These are phyloP conservation scores for Cyphomyrus discorhynchus DNA, from an alignment of 2,113 vertebrate genomes.

Conservation along the genomic window DNA sequence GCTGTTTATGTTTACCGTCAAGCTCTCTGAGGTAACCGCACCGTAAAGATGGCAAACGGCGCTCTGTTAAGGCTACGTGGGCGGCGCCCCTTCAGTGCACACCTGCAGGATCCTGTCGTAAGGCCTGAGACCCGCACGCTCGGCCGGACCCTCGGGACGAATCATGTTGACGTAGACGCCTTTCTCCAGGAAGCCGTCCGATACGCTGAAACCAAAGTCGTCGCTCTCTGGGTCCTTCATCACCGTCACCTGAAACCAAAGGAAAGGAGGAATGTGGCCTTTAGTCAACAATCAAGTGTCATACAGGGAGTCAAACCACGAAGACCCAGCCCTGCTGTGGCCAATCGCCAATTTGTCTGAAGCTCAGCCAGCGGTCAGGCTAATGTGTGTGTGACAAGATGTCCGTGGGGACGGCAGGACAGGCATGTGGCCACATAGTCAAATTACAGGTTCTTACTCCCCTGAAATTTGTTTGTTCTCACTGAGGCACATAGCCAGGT, in stretches of 20 bases:
- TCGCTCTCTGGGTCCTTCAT: constrained; percentile 77
- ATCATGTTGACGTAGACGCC: constrained; percentile 96
- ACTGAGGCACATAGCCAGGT: neutral
- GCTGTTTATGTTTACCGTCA: constrained; percentile 16
- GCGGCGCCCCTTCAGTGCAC: constrained; percentile 18
- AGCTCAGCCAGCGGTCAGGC: neutral
- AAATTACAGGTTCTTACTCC: neutral
- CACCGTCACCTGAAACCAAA: constrained; percentile 72
- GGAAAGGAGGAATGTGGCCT: neutral
- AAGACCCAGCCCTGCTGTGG: neutral
- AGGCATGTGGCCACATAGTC: neutral
- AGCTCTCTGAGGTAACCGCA: neutral
- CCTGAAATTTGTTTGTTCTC: neutral
- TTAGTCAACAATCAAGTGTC: neutral
- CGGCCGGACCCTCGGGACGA: constrained; percentile 84
- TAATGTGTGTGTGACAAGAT: neutral
- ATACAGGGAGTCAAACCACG: neutral
- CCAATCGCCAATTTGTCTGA: neutral
- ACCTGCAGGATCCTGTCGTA: constrained; percentile 96
- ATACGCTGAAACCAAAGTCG: constrained; percentile 96
- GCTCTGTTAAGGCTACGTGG: neutral
- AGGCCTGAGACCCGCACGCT: constrained; percentile 81
- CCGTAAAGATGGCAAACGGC: neutral
- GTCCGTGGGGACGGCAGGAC: neutral
- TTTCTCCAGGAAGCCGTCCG: constrained; percentile 87